Base-by-base conservation (phyloP, 1,140 invertebrate genomes). In the Anastrepha ludens region DNA sequence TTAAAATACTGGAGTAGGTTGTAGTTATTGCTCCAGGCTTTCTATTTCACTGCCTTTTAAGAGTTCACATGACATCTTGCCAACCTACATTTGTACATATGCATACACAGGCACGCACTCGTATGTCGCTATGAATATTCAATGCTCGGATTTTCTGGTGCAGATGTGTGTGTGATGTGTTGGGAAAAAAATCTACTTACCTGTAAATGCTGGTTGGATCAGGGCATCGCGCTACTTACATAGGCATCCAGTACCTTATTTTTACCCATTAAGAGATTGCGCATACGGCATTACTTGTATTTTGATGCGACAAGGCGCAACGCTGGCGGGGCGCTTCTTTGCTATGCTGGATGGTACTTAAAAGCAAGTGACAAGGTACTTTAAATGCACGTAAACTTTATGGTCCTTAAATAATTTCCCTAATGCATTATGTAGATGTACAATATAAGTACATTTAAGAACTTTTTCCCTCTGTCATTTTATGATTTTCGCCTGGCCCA, bases 351-450 rank as follows among this genome's bases (percentile, higher is more conserved):
- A 29, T 13, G 64, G 29, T 67, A 67, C 64, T 67, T 67, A 67
- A 67, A 67, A 67, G 8, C 64, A n/a, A 67, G 39, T 41, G 39
- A 67, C 29, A 67, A 67, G 64, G 8, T 67, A 39, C 64, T 67
- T 67, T 41, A 41, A 41, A 67, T 20, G 64, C 64, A 39, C 64
- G 64, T 39, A 39, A 67, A 67, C 64, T 67, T 67, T 67, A 67
- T 67, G 64, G 39, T 67, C 64, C 64, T 39, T 67, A 67, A 67
- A 67, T 67, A 41, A 67, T 67, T 67, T 67, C 20, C 64, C 64
- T 67, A 41, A 67, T 39, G 64, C 39, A 67, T 67, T 39, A 9
- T 41, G 64, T 41, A 67, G 29, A 67, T 67, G 20, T 39, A 67
- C 39, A 11, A 2, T 41, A 20, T 11, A 67, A 29, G 64, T 67